A percentile compares a stretch with the other conserved stretches of the same genome.
These are phyloP conservation scores for Spodoptera exigua DNA, from an alignment of 2,888 invertebrate genomes.

Conservation along the genomic window DNA sequence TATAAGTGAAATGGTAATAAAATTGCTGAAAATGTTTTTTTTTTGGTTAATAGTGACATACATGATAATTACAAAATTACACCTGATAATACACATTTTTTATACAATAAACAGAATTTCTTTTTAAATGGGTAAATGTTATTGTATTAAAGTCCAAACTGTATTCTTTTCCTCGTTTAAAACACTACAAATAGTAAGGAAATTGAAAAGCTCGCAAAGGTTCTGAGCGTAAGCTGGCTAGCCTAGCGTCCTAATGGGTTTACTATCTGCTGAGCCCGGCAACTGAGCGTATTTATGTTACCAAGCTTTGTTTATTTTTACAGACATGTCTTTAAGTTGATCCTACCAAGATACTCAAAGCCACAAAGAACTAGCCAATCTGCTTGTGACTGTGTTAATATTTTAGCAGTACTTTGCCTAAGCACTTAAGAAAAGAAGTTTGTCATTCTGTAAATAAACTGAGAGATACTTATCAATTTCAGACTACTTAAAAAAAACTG, in stretches of 20 bases:
- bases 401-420: constrained; percentile 6
- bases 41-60: no score
- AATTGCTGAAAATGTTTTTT: no score
- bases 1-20: no score
- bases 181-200: constrained; percentile 44
- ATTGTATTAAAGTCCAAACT: constrained; percentile 14
- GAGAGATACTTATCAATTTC: no score
- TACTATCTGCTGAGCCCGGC: constrained; percentile 45
- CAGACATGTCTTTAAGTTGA: constrained; percentile 38
- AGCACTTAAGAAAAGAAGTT: background rate
- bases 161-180: constrained; percentile 30
- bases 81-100: no score
- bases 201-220: constrained; percentile 56
- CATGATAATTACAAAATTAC: no score
- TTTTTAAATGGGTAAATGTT: constrained; percentile 15
- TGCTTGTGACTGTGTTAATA: constrained; percentile 22
- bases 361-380: constrained; percentile 14
- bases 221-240: constrained; percentile 46
- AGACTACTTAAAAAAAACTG: no score
- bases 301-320: constrained; percentile 39
- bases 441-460: no score
- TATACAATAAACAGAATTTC: background rate
- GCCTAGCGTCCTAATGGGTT: constrained; percentile 48
- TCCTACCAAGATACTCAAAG: constrained; percentile 8
- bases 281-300: constrained; percentile 47